phyloP scores from a whole-genome alignment of 2,797 vertebrate species.

The Vespertilio murinus region DNA sequence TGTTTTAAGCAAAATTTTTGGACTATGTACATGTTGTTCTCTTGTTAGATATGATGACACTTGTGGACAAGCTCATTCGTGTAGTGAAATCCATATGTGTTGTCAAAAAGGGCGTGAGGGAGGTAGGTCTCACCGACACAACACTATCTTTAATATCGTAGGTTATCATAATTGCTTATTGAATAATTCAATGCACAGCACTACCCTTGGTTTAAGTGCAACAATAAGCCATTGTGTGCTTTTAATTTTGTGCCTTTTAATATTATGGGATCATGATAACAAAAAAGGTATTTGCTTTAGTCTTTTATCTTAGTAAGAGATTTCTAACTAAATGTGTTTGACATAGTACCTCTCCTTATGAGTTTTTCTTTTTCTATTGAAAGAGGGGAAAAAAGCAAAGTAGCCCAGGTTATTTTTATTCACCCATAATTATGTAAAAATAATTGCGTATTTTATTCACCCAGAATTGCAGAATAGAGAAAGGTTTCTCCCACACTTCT shows the following conservation, averaged over 20 bases:
- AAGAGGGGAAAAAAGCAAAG: background rate
- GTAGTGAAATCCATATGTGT: background rate
- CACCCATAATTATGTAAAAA: background rate
- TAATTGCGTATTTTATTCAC: too few species aligned
- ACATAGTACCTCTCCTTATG: background rate
- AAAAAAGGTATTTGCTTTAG: constrained; percentile 54
- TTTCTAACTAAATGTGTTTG: constrained; percentile 16
- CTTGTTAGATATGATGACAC: background rate
- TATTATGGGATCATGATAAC: constrained; percentile 33
- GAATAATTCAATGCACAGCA: constrained; percentile 91
- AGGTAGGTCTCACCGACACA: constrained; percentile 74
- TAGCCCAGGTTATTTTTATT: background rate
- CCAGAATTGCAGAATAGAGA: background rate
- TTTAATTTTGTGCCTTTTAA: constrained; percentile 81
- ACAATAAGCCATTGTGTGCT: constrained; percentile 85
- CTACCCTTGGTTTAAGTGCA: constrained; percentile 82
- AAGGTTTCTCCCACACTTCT: background rate
- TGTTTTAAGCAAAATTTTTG: background rate
- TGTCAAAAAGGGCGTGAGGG: background rate
- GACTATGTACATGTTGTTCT: constrained; percentile 9
- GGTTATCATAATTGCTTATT: constrained; percentile 58
- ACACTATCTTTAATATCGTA: constrained; percentile 87
- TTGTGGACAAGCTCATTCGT: background rate
- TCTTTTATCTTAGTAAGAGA: constrained; percentile 29
- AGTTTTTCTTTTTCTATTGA: constrained; percentile 14